phyloP scores from a whole-genome alignment of 2,888 invertebrate genomes.

The Trachelus tabidus region DNA sequence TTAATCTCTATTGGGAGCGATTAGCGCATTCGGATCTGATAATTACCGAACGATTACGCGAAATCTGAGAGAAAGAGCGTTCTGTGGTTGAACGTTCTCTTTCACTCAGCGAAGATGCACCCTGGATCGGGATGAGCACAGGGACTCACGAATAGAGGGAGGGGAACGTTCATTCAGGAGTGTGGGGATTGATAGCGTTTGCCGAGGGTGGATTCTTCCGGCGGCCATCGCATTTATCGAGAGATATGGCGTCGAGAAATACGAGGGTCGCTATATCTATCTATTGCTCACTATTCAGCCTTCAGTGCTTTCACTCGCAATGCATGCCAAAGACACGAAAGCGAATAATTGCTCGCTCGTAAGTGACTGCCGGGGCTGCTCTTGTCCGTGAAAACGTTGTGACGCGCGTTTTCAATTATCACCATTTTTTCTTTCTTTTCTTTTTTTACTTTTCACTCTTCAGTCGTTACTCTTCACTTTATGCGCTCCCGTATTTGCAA shows the following conservation, averaged over 20 bases:
- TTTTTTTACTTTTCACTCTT: not conserved
- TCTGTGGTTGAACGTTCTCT: not conserved
- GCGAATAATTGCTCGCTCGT: not conserved
- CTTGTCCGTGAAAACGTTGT: conserved; percentile 3
- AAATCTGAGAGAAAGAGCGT: not conserved
- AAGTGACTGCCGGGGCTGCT: not conserved
- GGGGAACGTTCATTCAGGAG: conserved; percentile 37
- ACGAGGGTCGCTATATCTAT: not conserved
- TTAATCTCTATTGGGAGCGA: not conserved
- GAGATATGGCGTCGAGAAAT: conserved; percentile 55
- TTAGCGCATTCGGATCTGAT: not conserved
- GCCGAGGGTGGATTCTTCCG: conserved; percentile 58
- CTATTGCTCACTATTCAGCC: not conserved
- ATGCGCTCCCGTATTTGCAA: not conserved
- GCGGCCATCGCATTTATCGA: conserved; percentile 59
- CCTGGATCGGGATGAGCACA: not conserved
- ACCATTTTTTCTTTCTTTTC: not conserved
- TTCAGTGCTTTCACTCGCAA: not conserved
- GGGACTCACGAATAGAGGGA: conserved; percentile 19
- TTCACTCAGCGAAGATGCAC: not conserved
- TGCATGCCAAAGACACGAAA: not conserved
- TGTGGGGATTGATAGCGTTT: conserved; percentile 50
- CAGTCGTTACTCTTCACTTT: not conserved
- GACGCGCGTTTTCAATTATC: not conserved
- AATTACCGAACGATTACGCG: no score